Evolutionary conservation across 2,888 invertebrate species (phyloP).

Genomic region (Rugalucina vietnamica): DNA sequence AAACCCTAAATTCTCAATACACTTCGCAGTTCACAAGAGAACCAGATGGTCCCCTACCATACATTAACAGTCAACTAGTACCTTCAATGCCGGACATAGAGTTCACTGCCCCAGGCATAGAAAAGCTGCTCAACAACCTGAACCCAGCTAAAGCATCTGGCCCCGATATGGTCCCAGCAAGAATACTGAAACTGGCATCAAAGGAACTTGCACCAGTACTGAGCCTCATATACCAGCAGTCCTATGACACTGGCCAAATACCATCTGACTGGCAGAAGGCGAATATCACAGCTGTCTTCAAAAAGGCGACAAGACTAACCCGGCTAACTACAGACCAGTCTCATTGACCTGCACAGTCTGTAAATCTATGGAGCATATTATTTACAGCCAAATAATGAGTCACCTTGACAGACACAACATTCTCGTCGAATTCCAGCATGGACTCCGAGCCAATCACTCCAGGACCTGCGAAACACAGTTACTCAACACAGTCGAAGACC

Average conservation of each 20-base stretch:
- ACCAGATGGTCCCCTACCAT: conserved; percentile 22
- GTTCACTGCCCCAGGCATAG: conserved; percentile 23
- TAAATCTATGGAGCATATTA: not conserved
- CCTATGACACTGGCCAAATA: not conserved
- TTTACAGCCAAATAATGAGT: not conserved
- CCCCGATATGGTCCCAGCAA: conserved; percentile 31
- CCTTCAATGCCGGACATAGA: conserved; percentile 30
- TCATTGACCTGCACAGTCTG: not conserved
- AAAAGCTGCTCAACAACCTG: conserved; percentile 28
- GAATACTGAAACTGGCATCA: conserved; percentile 26
- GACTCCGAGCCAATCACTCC: conserved; percentile 27
- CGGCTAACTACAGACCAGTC: not conserved
- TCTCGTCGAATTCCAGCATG: conserved; percentile 28
- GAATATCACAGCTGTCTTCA: too few species aligned
- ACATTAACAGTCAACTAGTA: conserved; percentile 5
- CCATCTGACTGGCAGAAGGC: too few species aligned
- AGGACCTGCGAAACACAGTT: conserved; percentile 30
- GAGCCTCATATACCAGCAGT: conserved; percentile 4
- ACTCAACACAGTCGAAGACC: conserved; percentile 14
- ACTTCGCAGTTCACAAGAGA: conserved; percentile 45
- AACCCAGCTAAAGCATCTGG: conserved; percentile 37
- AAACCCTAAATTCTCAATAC: conserved; percentile 34
- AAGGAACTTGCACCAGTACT: conserved; percentile 32
- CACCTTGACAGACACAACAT: not conserved
- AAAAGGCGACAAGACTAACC: conserved; percentile 1